phyloP scores from a whole-genome alignment of 1,140 invertebrate genomes.

The Lordiphosa stackelbergi region DNA sequence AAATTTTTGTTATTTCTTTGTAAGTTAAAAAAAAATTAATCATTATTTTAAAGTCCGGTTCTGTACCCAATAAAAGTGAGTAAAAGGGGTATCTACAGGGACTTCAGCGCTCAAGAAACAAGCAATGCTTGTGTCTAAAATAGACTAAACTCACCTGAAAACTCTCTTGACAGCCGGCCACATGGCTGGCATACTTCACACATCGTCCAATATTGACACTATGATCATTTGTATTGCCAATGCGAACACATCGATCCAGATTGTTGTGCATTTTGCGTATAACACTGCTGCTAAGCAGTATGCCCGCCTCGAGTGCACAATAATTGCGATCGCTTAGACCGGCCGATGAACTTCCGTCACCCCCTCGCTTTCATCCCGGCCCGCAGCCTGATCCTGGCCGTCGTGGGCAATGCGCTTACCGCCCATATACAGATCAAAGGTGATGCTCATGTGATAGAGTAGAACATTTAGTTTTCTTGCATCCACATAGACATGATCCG shows the following conservation, averaged over 20 bases:
- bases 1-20: no score
- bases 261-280: conserved; percentile 84
- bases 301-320: conserved; percentile 82
- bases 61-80: no score
- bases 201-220: conserved; percentile 91
- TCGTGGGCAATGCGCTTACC: conserved; percentile 39
- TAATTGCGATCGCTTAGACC: conserved; percentile 66
- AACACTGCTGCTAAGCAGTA: conserved; percentile 87
- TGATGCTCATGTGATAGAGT: conserved; percentile 88
- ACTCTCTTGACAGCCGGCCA: conserved; percentile 79
- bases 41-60: no score
- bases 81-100: no score
- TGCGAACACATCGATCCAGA: conserved; percentile 91
- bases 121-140: no score
- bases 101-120: no score
- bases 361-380: background rate
- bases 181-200: conserved; percentile 83
- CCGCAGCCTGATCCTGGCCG: background rate
- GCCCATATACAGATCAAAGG: conserved; percentile 88
- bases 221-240: conserved; percentile 86
- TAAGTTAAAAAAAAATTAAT: no score
- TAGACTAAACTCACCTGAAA: conserved; percentile 81
- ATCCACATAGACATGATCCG: conserved; percentile 89
- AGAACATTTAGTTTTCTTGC: conserved; percentile 83
- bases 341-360: conserved; percentile 12